phyloP scores from a whole-genome alignment of 2,888 invertebrate genomes.

The Crossocerus cetratus region DNA sequence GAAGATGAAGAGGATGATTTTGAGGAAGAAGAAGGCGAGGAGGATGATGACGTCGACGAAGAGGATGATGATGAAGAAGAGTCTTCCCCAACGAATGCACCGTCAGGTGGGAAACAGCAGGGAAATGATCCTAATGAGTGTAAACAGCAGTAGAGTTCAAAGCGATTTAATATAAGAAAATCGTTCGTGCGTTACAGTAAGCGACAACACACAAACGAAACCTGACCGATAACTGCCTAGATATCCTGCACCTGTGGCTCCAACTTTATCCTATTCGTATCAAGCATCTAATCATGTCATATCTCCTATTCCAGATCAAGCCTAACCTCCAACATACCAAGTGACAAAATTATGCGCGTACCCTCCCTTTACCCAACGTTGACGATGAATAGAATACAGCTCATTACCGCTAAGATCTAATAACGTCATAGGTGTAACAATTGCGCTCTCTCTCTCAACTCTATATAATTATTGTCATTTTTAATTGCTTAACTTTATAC shows the following conservation, averaged over 20 bases:
- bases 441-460: slow-evolving; percentile 40
- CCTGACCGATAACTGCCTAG: slow-evolving; percentile 63
- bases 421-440: slow-evolving; percentile 30
- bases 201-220: slow-evolving; percentile 58
- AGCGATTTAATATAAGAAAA: slow-evolving; percentile 46
- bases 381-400: slow-evolving; percentile 54
- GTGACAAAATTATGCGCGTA: slow-evolving; percentile 58
- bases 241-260: slow-evolving; percentile 57
- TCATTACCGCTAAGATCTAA: slow-evolving; percentile 42
- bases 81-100: slow-evolving; percentile 78
- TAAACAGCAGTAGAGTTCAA: slow-evolving; percentile 83
- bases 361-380: slow-evolving; percentile 53
- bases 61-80: slow-evolving; percentile 80
- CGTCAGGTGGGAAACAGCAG: slow-evolving; percentile 74
- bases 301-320: slow-evolving; percentile 73
- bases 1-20: slow-evolving; percentile 84
- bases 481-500: slow-evolving; percentile 69
- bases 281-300: slow-evolving; percentile 67
- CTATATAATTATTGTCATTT: slow-evolving; percentile 55
- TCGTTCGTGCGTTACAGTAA: slow-evolving; percentile 57
- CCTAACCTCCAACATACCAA: slow-evolving; percentile 62
- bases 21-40: slow-evolving; percentile 80
- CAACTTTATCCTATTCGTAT: slow-evolving; percentile 50
- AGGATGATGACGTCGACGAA: slow-evolving; percentile 68
- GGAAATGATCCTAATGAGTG: slow-evolving; percentile 81